Evolutionary conservation across 2,797 vertebrate genomes (phyloP).

Genomic region (Semaprochilodus insignis): DNA sequence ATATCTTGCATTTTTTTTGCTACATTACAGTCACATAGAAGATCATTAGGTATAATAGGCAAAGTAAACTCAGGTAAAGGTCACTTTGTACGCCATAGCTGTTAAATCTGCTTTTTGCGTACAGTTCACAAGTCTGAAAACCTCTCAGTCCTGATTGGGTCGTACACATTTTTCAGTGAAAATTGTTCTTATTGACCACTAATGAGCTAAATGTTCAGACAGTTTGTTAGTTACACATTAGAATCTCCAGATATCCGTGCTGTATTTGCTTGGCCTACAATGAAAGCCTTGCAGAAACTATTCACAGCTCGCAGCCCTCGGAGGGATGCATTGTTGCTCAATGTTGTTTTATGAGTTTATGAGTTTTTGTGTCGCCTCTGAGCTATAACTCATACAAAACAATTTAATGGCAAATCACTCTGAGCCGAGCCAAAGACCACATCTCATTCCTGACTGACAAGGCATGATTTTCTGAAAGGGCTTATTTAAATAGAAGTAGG

Average conservation of each 20-base stretch:
- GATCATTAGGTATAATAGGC: too few species aligned
- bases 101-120: too few species aligned
- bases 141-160: too few species aligned
- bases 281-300: constrained; percentile 13
- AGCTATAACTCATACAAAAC: constrained; percentile 35
- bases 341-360: constrained; percentile 7
- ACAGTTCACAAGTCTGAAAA: too few species aligned
- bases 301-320: constrained; percentile 36
- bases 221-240: neutral
- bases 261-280: neutral
- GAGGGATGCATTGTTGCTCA: constrained; percentile 17
- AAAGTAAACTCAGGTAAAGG: too few species aligned
- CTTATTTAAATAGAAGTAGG: neutral
- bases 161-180: too few species aligned
- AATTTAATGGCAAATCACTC: constrained; percentile 36
- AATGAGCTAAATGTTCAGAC: neutral
- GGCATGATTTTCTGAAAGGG: neutral
- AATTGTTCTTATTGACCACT: neutral
- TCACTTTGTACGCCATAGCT: too few species aligned
- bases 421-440: constrained; percentile 41
- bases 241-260: too few species aligned
- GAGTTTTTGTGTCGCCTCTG: constrained; percentile 35
- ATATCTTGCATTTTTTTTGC: too few species aligned
- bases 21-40: too few species aligned
- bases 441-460: constrained; percentile 43